Base-by-base conservation (phyloP, 2,888 invertebrate genomes). In the Seira ritae region DNA sequence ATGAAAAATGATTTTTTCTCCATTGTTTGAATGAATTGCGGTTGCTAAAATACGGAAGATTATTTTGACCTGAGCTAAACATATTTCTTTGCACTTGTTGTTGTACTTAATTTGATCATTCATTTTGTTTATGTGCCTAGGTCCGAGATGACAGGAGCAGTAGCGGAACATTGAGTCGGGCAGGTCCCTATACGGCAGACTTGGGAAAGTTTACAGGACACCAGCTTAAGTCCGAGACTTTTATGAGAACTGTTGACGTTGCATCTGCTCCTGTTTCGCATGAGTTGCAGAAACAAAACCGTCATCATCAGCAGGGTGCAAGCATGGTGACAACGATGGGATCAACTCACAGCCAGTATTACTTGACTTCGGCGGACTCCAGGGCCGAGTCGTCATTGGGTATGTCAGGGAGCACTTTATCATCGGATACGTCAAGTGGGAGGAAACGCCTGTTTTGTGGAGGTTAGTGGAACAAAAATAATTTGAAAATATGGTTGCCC, bases 381-480 rank as follows among this genome's bases (percentile, higher is more conserved):
- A 73, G 80, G 69, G 80, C 80, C 60, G 80, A 80, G 19, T 80
- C 80, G 15, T 80, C 80, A 1, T 69, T 80, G 74, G 80, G 80
- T 15, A 80, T 80, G 80, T 74, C 80, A 24, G 74, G 19, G 15
- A 80, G 68, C 37, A 69, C 73, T n/a, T 60, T 72, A 55, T 80
- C 80, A 31, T 80, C 80, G 8, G 73, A 80, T 60, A 80, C 79
- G 73, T 72, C 73, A 12, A 80, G 80, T 55, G 80, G 73, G 46
- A 73, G 80, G 62, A 80, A 80, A 69, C 80, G 80, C 15, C 62
- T 80, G 60, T 80, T 80, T 80, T 80, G 73, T 74, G 80, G 80
- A 74, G 80, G 80, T 80, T 31, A 73, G 69, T 31, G 31, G 31
- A 31, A 8, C 31, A 31, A 31, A 31, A 31, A 31, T 31, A 31